These are phyloP conservation scores for Dreissena rostriformis DNA, from an alignment of 1,140 invertebrate species.

Conservation along the genomic window DNA sequence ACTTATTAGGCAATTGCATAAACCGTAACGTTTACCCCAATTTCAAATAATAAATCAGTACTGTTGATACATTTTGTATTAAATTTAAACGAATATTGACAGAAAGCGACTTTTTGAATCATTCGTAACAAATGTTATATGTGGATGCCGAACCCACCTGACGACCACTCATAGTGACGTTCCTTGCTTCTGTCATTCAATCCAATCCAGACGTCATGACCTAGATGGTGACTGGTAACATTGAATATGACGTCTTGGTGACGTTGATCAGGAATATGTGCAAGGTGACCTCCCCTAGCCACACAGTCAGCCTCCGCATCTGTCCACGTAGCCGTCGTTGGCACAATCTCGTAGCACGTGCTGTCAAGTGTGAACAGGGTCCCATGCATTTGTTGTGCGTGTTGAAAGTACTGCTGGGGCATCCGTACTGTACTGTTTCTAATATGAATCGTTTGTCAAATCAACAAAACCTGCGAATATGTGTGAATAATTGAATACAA, in stretches of 20 bases:
- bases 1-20: no score
- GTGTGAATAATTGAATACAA: no score
- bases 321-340: constrained; percentile 1
- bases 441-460: no score
- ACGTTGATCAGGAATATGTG: not conserved
- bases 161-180: constrained; percentile 22
- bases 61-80: no score
- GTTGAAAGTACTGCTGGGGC: not conserved
- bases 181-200: constrained; percentile 20
- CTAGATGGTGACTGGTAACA: not conserved
- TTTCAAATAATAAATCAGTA: no score
- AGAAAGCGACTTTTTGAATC: no score
- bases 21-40: no score
- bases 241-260: constrained; percentile 19
- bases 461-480: no score
- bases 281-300: constrained; percentile 26
- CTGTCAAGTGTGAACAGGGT: not conserved
- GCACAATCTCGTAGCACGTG: not conserved
- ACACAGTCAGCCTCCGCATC: constrained; percentile 27
- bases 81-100: no score
- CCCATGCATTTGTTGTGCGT: not conserved
- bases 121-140: no score
- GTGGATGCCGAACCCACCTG: no score
- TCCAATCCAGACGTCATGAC: constrained; percentile 20
- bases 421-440: no score